Base-by-base conservation (phyloP, 2,888 invertebrate genomes). In the Zaprionus obscuricornis region DNA sequence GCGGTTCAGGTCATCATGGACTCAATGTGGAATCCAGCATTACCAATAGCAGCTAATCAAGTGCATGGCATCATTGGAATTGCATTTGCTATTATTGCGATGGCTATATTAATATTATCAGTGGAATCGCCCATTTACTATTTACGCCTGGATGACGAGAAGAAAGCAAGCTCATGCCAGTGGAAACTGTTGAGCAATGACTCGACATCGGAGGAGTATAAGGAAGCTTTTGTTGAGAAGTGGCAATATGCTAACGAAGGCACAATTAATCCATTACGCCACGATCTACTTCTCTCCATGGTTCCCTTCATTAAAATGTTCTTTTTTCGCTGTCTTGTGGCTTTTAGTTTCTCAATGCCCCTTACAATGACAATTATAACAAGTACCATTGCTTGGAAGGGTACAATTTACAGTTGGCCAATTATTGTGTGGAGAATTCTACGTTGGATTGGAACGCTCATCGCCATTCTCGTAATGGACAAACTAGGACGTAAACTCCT, bases 301-400 rank as follows among this genome's bases (percentile, higher is more conserved):
- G 10, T 71, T 2, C 87, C 88, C n/a, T 67, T 87, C 18, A 2
- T 70, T 0, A 88, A 85, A 40, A 49, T 87, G 47, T 39, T 78
- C 2, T 3, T 88, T 0, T 82, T 74, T 27, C 87, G 88, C 17
- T 65, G 71, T 46, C 57, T 79, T 10, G 71, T 87, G 5, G 78
- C 88, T 0, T 87, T 88, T 45, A 73, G 82, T 20, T 75, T 89
- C 18, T 81, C 89, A 1, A 6, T 87, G 33, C 88, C 89, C 0
- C 57, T 88, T 3, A 66, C 59, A 8, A 2, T 39, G 1, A 63
- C 76, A 2, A 60, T 78, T 10, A 49, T 66, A 4, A 2, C 8
- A 1, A 72, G 82, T 55, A 63, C 45, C 8, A 0, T 5, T 0
- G 0, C 42, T 0, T 33, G 37, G 8, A 4, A 58, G 6, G 29